Evolutionary conservation across 2,113 vertebrate species (phyloP).

Genomic region (Nipponia nippon): DNA sequence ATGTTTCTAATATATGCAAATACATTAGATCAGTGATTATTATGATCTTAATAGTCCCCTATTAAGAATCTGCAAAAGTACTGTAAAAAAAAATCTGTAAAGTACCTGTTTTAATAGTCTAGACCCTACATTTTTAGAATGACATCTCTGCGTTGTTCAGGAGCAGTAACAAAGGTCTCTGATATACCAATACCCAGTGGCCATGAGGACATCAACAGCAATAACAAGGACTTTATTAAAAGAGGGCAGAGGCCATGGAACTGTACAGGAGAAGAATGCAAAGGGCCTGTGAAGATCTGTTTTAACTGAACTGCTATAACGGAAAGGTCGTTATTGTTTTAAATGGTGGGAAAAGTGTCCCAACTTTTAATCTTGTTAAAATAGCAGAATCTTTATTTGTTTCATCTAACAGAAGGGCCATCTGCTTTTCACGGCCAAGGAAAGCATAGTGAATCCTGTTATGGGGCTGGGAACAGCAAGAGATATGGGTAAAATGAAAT

Average conservation of each 20-base stretch:
- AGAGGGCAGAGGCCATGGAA: not conserved
- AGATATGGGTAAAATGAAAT: not conserved
- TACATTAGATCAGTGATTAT: not conserved
- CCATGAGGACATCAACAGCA: not conserved
- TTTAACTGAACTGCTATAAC: not conserved
- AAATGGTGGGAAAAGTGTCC: not conserved
- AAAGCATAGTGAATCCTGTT: not conserved
- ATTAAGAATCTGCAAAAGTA: not conserved
- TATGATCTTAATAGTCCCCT: not conserved
- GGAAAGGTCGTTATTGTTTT: not conserved
- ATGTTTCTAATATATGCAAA: not conserved
- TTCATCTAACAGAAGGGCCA: not conserved
- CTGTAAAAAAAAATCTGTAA: not conserved
- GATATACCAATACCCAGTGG: not conserved
- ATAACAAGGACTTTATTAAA: not conserved
- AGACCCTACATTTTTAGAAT: not conserved
- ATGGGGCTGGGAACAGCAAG: not conserved
- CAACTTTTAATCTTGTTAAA: not conserved
- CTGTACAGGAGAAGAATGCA: not conserved
- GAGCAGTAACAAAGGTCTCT: not conserved
- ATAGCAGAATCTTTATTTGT: not conserved
- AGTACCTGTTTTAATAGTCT: not conserved
- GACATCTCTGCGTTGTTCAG: not conserved
- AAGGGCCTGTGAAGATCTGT: constrained; percentile 13
- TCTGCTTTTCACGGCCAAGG: not conserved